Percentiles rank a stretch among this genome's conserved stretches.
Evolutionary conservation across 35 echinoderm and acorn worm species (phyloP).

Genomic region (Acanthaster planci): DNA sequence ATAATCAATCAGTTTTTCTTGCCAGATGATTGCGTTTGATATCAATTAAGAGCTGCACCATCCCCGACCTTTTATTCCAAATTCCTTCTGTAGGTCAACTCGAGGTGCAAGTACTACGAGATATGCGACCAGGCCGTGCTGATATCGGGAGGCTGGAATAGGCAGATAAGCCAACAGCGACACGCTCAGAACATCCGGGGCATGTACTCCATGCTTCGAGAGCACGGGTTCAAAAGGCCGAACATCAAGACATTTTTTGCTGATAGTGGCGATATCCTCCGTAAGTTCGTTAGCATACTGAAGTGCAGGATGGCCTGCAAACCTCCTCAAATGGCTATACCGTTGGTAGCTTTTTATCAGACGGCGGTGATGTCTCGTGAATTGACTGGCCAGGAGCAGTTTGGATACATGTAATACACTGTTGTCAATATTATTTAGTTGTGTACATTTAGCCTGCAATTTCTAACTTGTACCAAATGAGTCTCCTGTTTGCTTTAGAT

Average conservation of each 20-base stretch:
- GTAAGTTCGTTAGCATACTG: conserved; percentile 39
- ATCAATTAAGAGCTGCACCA: no score
- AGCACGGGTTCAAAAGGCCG: conserved; percentile 84
- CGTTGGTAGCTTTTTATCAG: neutral
- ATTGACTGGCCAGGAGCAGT: no score
- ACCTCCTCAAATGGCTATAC: neutral
- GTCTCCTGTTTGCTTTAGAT: no score
- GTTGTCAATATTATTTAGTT: no score
- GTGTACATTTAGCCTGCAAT: no score
- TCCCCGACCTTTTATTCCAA: neutral
- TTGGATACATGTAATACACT: no score
- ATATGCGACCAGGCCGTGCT: conserved; percentile 97
- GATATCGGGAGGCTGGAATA: conserved; percentile 94
- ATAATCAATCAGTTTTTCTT: no score
- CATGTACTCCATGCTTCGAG: conserved; percentile 76
- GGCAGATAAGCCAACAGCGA: conserved; percentile 62
- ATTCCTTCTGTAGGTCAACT: conserved; percentile 60
- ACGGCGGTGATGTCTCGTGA: no score
- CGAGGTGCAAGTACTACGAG: conserved; percentile 92
- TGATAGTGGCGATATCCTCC: conserved; percentile 84
- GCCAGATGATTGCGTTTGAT: no score
- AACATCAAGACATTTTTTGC: conserved; percentile 98
- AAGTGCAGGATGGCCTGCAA: neutral
- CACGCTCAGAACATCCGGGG: conserved; percentile 69
- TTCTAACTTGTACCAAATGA: no score